Evolutionary conservation across 2,113 vertebrate species (phyloP).

Genomic region (Sula dactylatra): DNA sequence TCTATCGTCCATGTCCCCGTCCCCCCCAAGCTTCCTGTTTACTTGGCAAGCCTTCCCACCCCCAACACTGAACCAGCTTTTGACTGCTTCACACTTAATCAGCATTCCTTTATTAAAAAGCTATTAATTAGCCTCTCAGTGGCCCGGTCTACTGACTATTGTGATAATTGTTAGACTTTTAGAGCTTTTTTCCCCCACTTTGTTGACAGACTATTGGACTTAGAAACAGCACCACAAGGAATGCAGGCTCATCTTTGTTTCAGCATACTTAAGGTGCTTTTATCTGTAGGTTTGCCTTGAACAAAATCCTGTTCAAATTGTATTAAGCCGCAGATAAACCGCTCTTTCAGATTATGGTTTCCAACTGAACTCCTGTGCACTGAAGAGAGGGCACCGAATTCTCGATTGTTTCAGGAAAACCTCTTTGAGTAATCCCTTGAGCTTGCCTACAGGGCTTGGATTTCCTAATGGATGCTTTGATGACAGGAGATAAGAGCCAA

Average conservation of each 20-base stretch:
- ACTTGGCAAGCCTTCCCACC: neutral
- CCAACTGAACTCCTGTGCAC: conserved; percentile 52
- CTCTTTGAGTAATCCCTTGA: conserved; percentile 81
- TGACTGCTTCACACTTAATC: neutral
- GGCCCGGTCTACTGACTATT: neutral
- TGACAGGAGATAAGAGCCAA: conserved; percentile 83
- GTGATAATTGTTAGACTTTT: conserved; percentile 31
- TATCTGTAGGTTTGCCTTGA: conserved; percentile 68
- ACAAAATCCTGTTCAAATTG: conserved; percentile 75
- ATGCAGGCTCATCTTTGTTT: conserved; percentile 63
- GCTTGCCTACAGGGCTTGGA: conserved; percentile 75
- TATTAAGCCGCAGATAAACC: conserved; percentile 68
- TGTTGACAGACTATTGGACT: conserved; percentile 30
- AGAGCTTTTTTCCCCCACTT: neutral
- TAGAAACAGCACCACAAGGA: conserved; percentile 37
- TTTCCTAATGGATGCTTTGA: conserved; percentile 83
- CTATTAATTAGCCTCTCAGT: conserved; percentile 41
- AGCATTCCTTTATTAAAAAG: conserved; percentile 42
- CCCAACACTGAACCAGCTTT: neutral
- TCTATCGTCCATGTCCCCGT: neutral
- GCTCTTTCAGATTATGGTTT: conserved; percentile 69
- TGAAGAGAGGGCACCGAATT: conserved; percentile 69
- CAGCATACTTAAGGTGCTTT: conserved; percentile 63
- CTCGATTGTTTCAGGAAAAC: conserved; percentile 72
- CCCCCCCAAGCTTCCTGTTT: neutral